phyloP scores from a whole-genome alignment of 2,888 invertebrate species.

The Bembecia ichneumoniformis region DNA sequence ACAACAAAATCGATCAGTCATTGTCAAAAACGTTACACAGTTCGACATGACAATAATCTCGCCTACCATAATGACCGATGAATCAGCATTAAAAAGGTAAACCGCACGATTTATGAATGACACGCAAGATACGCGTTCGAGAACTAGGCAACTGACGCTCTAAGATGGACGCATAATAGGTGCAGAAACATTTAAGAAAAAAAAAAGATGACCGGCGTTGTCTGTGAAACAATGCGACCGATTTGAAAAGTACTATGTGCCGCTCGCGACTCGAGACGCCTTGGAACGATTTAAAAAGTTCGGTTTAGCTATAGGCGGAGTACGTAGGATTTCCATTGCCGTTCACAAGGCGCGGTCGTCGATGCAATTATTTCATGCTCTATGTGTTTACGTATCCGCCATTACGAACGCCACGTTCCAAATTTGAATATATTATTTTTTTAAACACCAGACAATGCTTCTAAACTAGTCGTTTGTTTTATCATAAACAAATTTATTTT shows the following conservation, averaged over 20 bases:
- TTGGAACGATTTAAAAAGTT: conserved; percentile 35
- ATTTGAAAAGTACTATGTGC: conserved; percentile 29
- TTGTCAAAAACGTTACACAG: conserved; percentile 20
- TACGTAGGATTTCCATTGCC: conserved; percentile 37
- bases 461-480: no score
- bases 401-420: conserved; percentile 27
- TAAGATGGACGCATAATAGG: conserved; percentile 40
- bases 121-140: conserved; percentile 26
- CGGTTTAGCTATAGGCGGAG: conserved; percentile 46
- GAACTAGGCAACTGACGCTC: conserved; percentile 32
- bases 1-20: conserved; percentile 21
- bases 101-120: conserved; percentile 23
- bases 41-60: conserved; percentile 27
- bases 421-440: conserved; percentile 1
- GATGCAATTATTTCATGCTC: conserved; percentile 62
- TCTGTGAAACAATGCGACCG: conserved; percentile 1
- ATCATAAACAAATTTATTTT: neutral
- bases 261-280: conserved; percentile 1
- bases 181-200: conserved; percentile 28
- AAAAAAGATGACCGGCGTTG: conserved; percentile 42
- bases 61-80: conserved; percentile 34
- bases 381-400: conserved; percentile 49
- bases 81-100: conserved; percentile 43
- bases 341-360: conserved; percentile 55
- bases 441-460: neutral